Evolutionary conservation across 2,113 vertebrate species (phyloP).

Genomic region (Lepisosteus oculatus): DNA sequence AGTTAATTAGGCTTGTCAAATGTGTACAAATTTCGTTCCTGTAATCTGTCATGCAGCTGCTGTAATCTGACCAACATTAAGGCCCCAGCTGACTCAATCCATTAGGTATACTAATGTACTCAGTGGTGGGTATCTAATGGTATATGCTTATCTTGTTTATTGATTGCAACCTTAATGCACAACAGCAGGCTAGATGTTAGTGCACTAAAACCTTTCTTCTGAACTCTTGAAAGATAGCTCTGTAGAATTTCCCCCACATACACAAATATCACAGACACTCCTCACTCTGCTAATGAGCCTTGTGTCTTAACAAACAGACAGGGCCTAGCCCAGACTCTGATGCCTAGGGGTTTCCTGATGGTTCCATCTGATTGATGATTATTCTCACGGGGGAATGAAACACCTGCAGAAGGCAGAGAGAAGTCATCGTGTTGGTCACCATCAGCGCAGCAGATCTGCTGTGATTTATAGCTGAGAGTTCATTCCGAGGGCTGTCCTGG

Average conservation of each 20-base stretch:
- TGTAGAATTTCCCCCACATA: neutral
- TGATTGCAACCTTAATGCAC: slow-evolving; percentile 4
- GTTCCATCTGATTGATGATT: slow-evolving; percentile 18
- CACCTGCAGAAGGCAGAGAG: slow-evolving; percentile 8
- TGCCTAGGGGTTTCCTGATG: slow-evolving; percentile 12
- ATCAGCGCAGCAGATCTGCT: neutral
- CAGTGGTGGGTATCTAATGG: neutral
- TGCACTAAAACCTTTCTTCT: neutral
- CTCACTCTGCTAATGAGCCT: neutral
- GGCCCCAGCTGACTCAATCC: neutral
- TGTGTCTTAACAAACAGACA: neutral
- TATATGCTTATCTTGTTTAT: slow-evolving; percentile 1
- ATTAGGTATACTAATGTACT: neutral
- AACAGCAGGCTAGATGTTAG: neutral
- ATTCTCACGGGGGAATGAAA: neutral
- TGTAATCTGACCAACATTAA: too few relatives aligned
- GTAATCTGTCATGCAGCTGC: neutral
- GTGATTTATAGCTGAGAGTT: neutral
- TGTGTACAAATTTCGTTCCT: neutral
- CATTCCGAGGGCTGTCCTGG: neutral
- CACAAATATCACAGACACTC: neutral
- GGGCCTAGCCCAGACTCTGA: slow-evolving; percentile 3
- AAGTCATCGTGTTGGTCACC: slow-evolving; percentile 8
- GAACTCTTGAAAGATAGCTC: slow-evolving; percentile 5
- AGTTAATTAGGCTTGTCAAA: slow-evolving; percentile 16